These are phyloP conservation scores for Cabera pusaria DNA, from an alignment of 2,888 invertebrate species.

Conservation along the genomic window DNA sequence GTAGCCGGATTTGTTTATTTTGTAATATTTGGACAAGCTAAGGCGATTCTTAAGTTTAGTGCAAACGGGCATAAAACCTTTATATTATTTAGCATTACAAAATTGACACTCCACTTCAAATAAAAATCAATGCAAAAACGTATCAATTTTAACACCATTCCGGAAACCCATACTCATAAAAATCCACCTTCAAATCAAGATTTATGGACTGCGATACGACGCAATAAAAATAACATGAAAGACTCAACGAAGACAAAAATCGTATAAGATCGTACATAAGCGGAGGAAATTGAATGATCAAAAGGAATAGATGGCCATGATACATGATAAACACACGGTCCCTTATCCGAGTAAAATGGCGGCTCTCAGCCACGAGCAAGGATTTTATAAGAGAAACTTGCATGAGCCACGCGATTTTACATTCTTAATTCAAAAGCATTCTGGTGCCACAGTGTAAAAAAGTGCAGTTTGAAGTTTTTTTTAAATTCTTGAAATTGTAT, in stretches of 20 bases:
- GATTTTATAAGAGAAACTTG: slow-evolving; percentile 12
- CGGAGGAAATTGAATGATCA: slow-evolving; percentile 35
- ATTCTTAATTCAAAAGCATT: too few species aligned
- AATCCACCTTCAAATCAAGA: slow-evolving; percentile 16
- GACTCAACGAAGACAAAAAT: slow-evolving; percentile 20
- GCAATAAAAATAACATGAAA: slow-evolving; percentile 29
- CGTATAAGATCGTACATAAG: slow-evolving; percentile 21
- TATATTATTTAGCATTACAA: too few species aligned
- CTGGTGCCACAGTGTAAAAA: too few species aligned
- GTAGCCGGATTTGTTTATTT: too few species aligned
- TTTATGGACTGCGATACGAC: slow-evolving; percentile 23
- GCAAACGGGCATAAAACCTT: too few species aligned
- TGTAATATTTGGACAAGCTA: too few species aligned
- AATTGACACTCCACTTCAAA: background rate
- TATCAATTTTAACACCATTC: slow-evolving; percentile 15
- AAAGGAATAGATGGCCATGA: slow-evolving; percentile 32
- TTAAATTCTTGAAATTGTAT: too few species aligned
- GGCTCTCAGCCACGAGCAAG: slow-evolving; percentile 23
- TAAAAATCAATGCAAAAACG: slow-evolving; percentile 4
- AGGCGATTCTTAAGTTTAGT: too few species aligned
- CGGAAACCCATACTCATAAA: slow-evolving; percentile 8
- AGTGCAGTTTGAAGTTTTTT: too few species aligned
- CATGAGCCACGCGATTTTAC: too few species aligned
- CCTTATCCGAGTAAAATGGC: slow-evolving; percentile 27
- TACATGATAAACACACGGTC: slow-evolving; percentile 33